phyloP scores from a whole-genome alignment of 2,888 invertebrate genomes.

The Aleiodes leptofemur region DNA sequence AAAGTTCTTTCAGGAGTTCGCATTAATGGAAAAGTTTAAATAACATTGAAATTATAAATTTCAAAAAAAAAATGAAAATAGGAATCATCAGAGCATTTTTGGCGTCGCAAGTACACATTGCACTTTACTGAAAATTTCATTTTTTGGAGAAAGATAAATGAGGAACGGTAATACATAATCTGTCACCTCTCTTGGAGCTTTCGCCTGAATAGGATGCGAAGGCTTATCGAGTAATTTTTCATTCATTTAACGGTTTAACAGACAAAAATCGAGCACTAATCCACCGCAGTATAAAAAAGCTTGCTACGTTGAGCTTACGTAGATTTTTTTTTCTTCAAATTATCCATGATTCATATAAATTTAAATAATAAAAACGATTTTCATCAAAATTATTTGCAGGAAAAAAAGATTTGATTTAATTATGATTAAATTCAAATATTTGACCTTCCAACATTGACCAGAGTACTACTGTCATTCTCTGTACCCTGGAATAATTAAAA shows the following conservation, averaged over 20 bases:
- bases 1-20: too few relatives aligned
- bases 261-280: conserved; percentile 19
- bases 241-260: conserved; percentile 16
- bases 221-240: conserved; percentile 19
- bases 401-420: neutral
- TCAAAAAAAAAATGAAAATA: neutral
- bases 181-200: conserved; percentile 51
- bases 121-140: conserved; percentile 36
- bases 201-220: conserved; percentile 47
- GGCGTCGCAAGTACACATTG: conserved; percentile 51
- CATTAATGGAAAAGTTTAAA: neutral
- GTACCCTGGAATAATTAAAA: neutral
- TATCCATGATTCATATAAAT: too few relatives aligned
- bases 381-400: neutral
- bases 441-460: too few relatives aligned
- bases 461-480: too few relatives aligned
- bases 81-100: conserved; percentile 53
- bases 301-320: conserved; percentile 44
- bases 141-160: too few relatives aligned
- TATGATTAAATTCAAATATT: too few relatives aligned
- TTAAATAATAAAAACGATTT: neutral
- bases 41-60: neutral
- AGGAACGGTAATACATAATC: conserved; percentile 20
- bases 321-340: conserved; percentile 15
- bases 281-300: conserved; percentile 30